These are phyloP conservation scores for Nomada lathburiana DNA, from an alignment of 2,888 invertebrate genomes.

Conservation along the genomic window DNA sequence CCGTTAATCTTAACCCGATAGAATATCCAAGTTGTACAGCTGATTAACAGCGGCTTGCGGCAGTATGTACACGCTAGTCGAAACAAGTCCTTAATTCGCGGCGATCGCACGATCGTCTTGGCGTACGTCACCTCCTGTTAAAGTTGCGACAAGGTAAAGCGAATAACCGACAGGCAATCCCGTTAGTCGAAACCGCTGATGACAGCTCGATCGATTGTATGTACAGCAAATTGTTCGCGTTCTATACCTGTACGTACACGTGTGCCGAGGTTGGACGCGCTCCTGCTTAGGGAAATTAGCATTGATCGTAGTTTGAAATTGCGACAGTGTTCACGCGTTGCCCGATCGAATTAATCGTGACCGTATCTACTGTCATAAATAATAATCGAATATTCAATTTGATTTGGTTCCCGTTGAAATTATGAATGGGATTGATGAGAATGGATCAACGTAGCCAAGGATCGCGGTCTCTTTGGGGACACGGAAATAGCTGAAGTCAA, in stretches of 20 bases:
- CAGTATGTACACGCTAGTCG: slow-evolving; percentile 6
- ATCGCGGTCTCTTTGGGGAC: too few relatives aligned
- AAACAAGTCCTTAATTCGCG: slow-evolving; percentile 27
- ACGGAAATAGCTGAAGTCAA: not conserved
- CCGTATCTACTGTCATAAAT: not conserved
- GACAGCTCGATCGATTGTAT: slow-evolving; percentile 60
- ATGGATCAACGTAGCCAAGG: too few relatives aligned
- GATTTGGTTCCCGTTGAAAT: too few relatives aligned
- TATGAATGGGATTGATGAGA: too few relatives aligned
- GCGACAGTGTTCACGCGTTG: not conserved
- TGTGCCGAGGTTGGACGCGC: slow-evolving; percentile 31
- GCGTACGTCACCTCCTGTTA: not conserved
- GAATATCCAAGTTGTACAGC: slow-evolving; percentile 5
- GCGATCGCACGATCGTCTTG: slow-evolving; percentile 28
- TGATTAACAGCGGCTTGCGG: not conserved
- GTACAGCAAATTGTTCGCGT: slow-evolving; percentile 51
- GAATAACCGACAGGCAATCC: slow-evolving; percentile 44
- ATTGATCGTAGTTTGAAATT: slow-evolving; percentile 44
- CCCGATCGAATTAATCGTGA: not conserved
- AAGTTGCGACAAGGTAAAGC: slow-evolving; percentile 34
- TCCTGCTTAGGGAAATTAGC: slow-evolving; percentile 39
- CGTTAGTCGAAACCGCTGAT: slow-evolving; percentile 42
- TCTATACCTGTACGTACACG: slow-evolving; percentile 8
- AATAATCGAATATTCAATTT: not conserved
- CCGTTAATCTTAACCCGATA: slow-evolving; percentile 22